Base-by-base conservation (phyloP, 2,797 vertebrate species). In the Takifugu rubripes region DNA sequence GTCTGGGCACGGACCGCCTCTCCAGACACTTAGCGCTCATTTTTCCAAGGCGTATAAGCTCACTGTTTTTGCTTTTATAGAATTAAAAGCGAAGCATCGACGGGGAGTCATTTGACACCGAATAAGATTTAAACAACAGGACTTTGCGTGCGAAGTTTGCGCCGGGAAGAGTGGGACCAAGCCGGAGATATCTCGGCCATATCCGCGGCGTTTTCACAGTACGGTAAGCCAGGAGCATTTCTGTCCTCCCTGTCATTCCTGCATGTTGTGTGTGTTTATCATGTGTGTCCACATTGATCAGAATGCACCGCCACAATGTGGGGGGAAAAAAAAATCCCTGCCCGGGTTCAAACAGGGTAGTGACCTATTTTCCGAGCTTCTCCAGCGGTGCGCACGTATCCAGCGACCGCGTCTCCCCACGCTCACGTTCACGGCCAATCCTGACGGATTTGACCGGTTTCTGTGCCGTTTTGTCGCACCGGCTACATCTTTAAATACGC, bases 71-170 rank as follows among this genome's bases (percentile, higher is more conserved):
- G n/a, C 54, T 69, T 64, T 68, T 54, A 70, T 46, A 63, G 49
- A 57, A 57, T 49, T 70, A 52, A 59, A 62, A 51, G 59, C 61
- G 44, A 68, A 29, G 53, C 14, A 61, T 55, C 73, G 70, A 85
- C 78, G 51, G 72, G 68, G 70, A 80, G 73, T 70, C 71, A 17
- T 76, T 68, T 59, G 71, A 74, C 69, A 65, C 48, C 72, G 63
- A 70, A 70, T 53, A 67, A 40, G 59, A 69, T 64, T 21, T 51
- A 78, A 78, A 73, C 69, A 66, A 16, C 49, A 59, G 74, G 72
- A 87, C 71, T 82, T 66, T 65, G 72, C 68, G 68, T 68, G 79
- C 70, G 84, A 91, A 91, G 89, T 92, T 91, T 81, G 68, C 71
- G 46, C 74, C 70, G 70, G 70, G 68, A 69, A 71, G 67, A 66